Conservation (phyloP, 2,113 vertebrate species). For the Hyla sarda region DNA sequence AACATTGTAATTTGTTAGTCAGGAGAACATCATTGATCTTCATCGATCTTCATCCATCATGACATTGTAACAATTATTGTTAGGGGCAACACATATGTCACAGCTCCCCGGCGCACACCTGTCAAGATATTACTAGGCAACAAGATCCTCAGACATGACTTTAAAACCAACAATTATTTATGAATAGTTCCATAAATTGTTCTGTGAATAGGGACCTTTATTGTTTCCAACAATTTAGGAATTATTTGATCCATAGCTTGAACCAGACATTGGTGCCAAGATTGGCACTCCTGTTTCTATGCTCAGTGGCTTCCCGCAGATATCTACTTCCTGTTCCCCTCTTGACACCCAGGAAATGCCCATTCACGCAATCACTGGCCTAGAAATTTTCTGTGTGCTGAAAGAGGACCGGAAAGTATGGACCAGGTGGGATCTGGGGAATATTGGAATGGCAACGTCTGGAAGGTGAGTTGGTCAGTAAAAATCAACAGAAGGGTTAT, state of each 20-base stretch:
- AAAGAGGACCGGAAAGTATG: no score
- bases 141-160: background rate
- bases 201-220: background rate
- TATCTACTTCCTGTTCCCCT: no score
- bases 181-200: background rate
- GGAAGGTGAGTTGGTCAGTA: no score
- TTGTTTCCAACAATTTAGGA: no score
- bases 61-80: background rate
- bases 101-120: background rate
- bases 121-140: background rate
- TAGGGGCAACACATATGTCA: background rate
- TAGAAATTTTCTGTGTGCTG: no score
- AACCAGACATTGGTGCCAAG: background rate
- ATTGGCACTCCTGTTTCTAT: background rate
- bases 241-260: no score
- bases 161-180: background rate
- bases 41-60: background rate
- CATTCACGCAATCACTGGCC: no score
- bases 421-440: no score
- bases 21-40: background rate
- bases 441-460: no score
- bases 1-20: background rate
- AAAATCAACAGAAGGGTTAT: no score
- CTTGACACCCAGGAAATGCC: no score
- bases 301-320: no score